These are phyloP conservation scores for Spatula versicolor DNA, from an alignment of 2,797 vertebrate genomes.

Conservation along the genomic window DNA sequence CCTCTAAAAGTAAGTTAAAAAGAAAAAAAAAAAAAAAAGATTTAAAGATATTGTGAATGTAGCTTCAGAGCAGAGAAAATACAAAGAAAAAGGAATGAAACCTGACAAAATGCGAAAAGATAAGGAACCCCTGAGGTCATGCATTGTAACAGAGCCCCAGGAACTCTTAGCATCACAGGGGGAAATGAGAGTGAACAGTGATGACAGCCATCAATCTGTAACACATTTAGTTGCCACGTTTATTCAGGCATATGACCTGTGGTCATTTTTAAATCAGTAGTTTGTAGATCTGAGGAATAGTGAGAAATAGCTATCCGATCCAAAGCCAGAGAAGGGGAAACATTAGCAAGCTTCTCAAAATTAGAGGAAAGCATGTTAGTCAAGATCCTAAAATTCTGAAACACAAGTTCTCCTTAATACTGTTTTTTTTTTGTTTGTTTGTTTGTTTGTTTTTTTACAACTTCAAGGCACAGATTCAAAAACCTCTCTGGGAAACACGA, in stretches of 20 bases:
- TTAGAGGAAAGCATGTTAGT: neutral
- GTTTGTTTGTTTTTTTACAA: neutral
- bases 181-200: neutral
- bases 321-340: neutral
- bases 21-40: neutral
- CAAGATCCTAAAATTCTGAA: neutral
- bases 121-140: neutral
- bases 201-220: slow-evolving; percentile 1
- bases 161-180: neutral
- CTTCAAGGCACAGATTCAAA: neutral
- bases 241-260: neutral
- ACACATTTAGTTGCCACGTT: neutral
- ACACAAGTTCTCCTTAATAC: neutral
- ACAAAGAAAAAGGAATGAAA: neutral
- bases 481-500: accelerated
- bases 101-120: neutral
- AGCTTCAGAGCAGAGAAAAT: neutral
- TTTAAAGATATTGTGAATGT: neutral
- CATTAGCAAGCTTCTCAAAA: neutral
- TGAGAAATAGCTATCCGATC: neutral
- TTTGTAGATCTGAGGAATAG: neutral
- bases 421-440: neutral
- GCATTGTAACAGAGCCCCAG: neutral
- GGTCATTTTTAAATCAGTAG: neutral
- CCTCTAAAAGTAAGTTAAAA: neutral